Percentiles rank a stretch among this genome's conserved stretches.
phyloP scores from a whole-genome alignment of 2,113 vertebrate genomes.

The Scytalopus superciliaris region DNA sequence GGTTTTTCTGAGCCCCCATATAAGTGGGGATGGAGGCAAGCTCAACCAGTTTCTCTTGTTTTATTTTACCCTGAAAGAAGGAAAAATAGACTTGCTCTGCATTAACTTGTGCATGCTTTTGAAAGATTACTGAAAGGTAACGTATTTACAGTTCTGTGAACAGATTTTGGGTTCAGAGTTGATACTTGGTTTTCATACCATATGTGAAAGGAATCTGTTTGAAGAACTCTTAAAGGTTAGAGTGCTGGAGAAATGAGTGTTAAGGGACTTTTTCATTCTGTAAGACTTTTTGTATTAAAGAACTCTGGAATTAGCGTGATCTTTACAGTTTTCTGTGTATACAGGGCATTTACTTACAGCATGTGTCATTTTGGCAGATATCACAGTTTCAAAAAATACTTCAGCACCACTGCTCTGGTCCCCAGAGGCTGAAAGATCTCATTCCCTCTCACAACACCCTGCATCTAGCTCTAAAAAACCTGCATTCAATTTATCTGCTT shows the following conservation, averaged over 20 bases:
- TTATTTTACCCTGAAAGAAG: not conserved
- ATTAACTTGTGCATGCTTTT: not conserved
- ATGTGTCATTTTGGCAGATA: slow-evolving; percentile 78
- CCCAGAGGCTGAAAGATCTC: slow-evolving; percentile 86
- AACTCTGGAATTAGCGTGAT: not conserved
- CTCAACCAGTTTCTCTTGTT: not conserved
- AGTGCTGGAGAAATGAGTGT: not conserved
- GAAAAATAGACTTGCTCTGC: not conserved
- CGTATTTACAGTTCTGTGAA: not conserved
- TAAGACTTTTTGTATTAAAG: not conserved
- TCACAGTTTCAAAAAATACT: slow-evolving; percentile 86
- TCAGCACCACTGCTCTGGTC: slow-evolving; percentile 90
- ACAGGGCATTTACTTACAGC: not conserved
- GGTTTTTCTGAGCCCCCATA: not conserved
- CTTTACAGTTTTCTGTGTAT: not conserved
- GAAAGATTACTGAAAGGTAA: not conserved
- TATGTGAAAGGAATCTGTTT: not conserved
- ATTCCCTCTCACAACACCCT: slow-evolving; percentile 81
- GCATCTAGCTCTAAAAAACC: slow-evolving; percentile 89
- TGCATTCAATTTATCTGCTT: slow-evolving; percentile 94
- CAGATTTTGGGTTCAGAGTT: not conserved
- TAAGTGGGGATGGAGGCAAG: not conserved
- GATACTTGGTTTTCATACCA: not conserved
- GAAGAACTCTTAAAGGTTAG: not conserved
- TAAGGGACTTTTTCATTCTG: not conserved